Evolutionary conservation across 1,140 invertebrate genomes (phyloP).

Genomic region (Drosophila punjabiensis): DNA sequence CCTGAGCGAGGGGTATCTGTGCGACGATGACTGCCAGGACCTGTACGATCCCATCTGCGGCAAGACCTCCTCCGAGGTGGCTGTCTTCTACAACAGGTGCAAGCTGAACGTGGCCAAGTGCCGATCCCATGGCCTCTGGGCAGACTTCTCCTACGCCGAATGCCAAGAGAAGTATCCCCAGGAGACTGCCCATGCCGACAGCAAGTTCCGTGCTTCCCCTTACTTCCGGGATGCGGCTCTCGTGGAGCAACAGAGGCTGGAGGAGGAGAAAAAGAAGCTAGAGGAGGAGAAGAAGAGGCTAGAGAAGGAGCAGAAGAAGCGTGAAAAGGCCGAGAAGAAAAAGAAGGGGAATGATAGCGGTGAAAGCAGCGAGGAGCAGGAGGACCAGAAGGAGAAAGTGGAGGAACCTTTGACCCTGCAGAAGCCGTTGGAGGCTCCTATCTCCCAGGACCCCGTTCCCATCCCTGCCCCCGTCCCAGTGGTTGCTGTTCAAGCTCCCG

Average conservation of each 20-base stretch:
- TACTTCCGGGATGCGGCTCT: constrained; percentile 60
- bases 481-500: constrained; percentile 16
- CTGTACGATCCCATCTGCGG: constrained; percentile 78
- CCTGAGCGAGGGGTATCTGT: constrained; percentile 73
- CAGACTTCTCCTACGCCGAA: constrained; percentile 62
- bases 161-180: constrained; percentile 69
- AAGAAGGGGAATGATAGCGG: constrained; percentile 39
- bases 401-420: constrained; percentile 17
- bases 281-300: constrained; percentile 20
- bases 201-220: constrained; percentile 70
- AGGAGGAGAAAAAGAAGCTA: constrained; percentile 2
- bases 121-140: constrained; percentile 76
- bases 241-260: constrained; percentile 23
- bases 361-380: constrained; percentile 64
- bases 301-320: constrained; percentile 41
- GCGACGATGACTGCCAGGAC: constrained; percentile 76
- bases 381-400: constrained; percentile 21
- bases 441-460: not conserved
- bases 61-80: constrained; percentile 67
- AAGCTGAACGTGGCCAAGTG: constrained; percentile 80
- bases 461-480: not conserved
- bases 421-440: constrained; percentile 17
- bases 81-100: constrained; percentile 80
- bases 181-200: constrained; percentile 72
- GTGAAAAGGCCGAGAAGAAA: constrained; percentile 34